phyloP scores from a whole-genome alignment of 1,140 invertebrate species.

The Holcopasites calliopsidis region DNA sequence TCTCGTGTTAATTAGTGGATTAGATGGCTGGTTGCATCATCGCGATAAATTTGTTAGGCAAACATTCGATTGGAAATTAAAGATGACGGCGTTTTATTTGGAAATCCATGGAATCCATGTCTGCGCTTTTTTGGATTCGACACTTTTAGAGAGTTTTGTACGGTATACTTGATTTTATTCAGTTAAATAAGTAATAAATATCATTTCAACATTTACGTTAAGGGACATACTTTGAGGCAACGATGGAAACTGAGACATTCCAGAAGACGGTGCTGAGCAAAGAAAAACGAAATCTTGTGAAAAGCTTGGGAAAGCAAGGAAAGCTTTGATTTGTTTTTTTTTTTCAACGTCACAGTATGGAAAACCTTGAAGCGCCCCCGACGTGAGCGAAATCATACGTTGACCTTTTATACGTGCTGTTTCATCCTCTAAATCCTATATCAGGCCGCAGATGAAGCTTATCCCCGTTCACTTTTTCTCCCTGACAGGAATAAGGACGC shows the following conservation, averaged over 20 bases:
- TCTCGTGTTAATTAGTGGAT: neutral
- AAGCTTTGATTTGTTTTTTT: neutral
- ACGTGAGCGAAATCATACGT: constrained; percentile 14
- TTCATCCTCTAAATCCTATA: constrained; percentile 25
- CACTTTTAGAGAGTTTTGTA: too few relatives aligned
- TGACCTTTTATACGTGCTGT: constrained; percentile 19
- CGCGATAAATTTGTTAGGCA: neutral
- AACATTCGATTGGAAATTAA: neutral
- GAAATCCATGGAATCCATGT: too few relatives aligned
- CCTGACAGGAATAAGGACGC: neutral
- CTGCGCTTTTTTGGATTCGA: too few relatives aligned
- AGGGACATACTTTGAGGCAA: too few relatives aligned
- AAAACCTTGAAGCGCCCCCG: neutral
- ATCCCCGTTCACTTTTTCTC: constrained; percentile 24
- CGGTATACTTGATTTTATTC: too few relatives aligned
- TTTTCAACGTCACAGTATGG: neutral
- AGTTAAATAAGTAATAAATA: too few relatives aligned
- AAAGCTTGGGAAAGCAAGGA: neutral
- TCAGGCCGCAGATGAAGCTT: constrained; percentile 14
- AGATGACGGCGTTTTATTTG: too few relatives aligned
- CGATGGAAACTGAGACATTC: too few relatives aligned
- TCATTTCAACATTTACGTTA: too few relatives aligned
- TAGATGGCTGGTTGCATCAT: neutral
- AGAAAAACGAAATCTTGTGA: neutral
- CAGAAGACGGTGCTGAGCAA: too few relatives aligned